Percentiles rank a stretch among this genome's conserved stretches.
phyloP scores from a whole-genome alignment of 2,888 invertebrate species.

The Tenodera sinensis region DNA sequence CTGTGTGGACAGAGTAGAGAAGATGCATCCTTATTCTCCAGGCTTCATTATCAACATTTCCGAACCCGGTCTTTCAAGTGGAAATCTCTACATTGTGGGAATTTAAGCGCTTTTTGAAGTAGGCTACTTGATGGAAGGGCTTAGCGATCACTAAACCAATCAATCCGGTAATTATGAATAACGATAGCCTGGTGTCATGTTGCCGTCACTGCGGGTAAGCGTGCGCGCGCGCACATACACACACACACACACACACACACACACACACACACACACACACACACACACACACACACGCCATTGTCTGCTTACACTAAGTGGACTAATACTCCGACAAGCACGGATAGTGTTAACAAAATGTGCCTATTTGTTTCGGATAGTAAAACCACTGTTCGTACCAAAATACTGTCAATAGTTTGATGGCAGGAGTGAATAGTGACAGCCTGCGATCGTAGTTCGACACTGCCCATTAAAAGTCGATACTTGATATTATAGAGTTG shows the following conservation, averaged over 20 bases:
- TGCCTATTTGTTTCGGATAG: background rate
- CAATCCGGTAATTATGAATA: slow-evolving; percentile 30
- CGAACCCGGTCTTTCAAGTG: background rate
- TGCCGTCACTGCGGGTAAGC: slow-evolving; percentile 20
- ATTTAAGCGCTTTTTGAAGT: slow-evolving; percentile 21
- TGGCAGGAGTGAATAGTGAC: background rate
- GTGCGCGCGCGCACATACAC: background rate
- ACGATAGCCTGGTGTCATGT: slow-evolving; percentile 24
- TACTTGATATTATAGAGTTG: background rate
- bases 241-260: background rate
- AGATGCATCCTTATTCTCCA: too few relatives aligned
- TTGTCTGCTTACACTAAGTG: slow-evolving; percentile 1
- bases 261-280: background rate
- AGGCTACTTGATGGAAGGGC: slow-evolving; percentile 22
- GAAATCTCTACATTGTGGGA: background rate
- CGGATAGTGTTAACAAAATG: background rate
- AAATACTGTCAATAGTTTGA: background rate
- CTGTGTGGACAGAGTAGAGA: too few relatives aligned
- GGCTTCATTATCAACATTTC: background rate
- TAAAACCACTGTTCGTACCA: slow-evolving; percentile 1
- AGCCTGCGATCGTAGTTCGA: background rate
- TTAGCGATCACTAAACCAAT: slow-evolving; percentile 28
- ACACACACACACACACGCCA: background rate
- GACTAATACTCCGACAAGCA: slow-evolving; percentile 17
- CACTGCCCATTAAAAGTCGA: background rate